Evolutionary conservation across 2,797 vertebrate genomes (phyloP).

Genomic region (Xenops minutus): DNA sequence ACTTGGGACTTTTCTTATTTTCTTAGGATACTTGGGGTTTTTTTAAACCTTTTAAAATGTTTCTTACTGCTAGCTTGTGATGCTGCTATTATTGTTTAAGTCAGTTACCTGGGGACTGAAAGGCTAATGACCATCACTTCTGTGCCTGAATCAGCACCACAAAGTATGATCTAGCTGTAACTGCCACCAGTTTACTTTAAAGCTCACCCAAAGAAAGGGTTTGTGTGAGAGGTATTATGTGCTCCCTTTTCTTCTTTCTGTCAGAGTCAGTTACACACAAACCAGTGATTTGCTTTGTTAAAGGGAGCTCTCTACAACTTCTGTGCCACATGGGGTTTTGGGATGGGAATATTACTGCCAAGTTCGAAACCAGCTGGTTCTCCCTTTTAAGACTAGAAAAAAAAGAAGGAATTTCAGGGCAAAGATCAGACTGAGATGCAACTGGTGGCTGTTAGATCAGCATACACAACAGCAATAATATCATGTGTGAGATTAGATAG

Average conservation of each 20-base stretch:
- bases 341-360: not conserved
- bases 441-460: not conserved
- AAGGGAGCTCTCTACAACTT: not conserved
- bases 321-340: not conserved
- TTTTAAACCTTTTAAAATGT: not conserved
- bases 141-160: not conserved
- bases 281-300: not conserved
- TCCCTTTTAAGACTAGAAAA: not conserved
- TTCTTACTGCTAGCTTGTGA: not conserved
- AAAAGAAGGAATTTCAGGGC: not conserved
- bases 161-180: not conserved
- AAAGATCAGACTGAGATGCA: not conserved
- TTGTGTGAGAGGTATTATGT: not conserved
- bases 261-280: not conserved
- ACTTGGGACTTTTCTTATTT: not conserved
- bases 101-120: not conserved
- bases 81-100: not conserved
- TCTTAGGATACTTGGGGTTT: not conserved
- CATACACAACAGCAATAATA: not conserved
- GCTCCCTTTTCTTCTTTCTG: not conserved
- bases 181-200: not conserved
- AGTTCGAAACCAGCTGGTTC: not conserved
- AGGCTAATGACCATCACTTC: not conserved
- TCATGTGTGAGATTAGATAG: not conserved
- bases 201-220: not conserved